These are phyloP conservation scores for Lepidurus apus DNA, from an alignment of 1,140 invertebrate genomes.

Conservation along the genomic window DNA sequence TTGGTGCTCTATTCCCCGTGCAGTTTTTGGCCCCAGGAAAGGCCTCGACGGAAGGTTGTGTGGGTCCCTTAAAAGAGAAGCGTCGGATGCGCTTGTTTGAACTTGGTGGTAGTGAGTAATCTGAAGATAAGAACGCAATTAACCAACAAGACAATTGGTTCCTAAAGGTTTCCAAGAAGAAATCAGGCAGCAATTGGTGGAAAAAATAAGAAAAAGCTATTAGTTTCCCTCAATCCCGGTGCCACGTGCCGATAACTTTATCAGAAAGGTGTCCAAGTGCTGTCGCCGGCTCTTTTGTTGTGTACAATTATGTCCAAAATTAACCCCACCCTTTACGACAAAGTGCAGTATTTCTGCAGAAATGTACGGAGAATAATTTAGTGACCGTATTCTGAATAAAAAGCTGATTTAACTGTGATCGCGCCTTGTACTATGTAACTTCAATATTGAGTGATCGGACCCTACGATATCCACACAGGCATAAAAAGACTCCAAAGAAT, in stretches of 20 bases:
- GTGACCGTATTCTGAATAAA: background rate
- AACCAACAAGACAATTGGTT: background rate
- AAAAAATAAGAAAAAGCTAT: background rate
- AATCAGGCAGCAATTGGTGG: background rate
- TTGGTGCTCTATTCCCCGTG: conserved; percentile 8
- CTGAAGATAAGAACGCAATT: background rate
- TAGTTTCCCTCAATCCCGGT: background rate
- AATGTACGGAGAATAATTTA: conserved; percentile 5
- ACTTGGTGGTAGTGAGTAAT: background rate
- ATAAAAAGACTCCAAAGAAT: no score
- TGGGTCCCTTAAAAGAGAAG: background rate
- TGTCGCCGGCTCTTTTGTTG: background rate
- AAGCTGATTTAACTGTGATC: background rate
- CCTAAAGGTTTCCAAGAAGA: background rate
- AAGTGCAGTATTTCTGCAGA: conserved; percentile 10
- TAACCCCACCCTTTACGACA: background rate
- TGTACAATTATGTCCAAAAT: background rate
- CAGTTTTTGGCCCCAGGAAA: background rate
- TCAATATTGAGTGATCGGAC: no score
- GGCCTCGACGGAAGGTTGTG: background rate
- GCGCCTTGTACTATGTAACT: no score
- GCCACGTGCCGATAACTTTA: background rate
- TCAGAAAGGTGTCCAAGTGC: background rate
- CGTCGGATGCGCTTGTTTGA: background rate
- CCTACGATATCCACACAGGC: no score